phyloP scores from a whole-genome alignment of 35 echinoderm and acorn worm genomes.

The Lytechinus pictus region DNA sequence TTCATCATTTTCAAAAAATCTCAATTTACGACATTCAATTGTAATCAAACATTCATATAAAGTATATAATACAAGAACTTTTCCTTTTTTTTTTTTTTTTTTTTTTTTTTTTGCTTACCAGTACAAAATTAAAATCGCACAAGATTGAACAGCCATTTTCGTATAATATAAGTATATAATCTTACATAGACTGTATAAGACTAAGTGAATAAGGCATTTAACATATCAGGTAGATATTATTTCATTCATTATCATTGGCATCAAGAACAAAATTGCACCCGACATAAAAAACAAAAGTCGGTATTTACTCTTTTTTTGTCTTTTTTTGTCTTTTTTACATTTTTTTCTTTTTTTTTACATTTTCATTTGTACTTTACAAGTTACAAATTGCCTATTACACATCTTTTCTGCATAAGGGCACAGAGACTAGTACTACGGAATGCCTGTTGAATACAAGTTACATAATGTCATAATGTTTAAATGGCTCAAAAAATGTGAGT shows the following conservation, averaged over 20 bases:
- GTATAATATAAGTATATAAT: conserved; percentile 52
- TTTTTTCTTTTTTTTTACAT: conserved; percentile 13
- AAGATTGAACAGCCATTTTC: conserved; percentile 50
- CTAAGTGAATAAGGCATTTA: conserved; percentile 52
- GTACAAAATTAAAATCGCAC: conserved; percentile 50
- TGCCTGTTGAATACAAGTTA: conserved; percentile 56
- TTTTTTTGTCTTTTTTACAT: conserved; percentile 35
- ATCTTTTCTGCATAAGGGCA: conserved; percentile 48
- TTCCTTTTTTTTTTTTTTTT: conserved; percentile 1
- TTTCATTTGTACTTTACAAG: conserved; percentile 47
- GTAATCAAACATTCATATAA: conserved; percentile 35
- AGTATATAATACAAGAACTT: conserved; percentile 48
- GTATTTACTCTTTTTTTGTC: conserved; percentile 24
- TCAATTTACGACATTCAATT: conserved; percentile 15
- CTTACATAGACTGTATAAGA: conserved; percentile 27
- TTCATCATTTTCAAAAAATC: conserved; percentile 20
- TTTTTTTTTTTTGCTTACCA: conserved; percentile 45
- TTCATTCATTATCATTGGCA: conserved; percentile 52
- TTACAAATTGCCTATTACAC: conserved; percentile 56
- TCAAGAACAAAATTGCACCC: conserved; percentile 49
- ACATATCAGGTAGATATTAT: conserved; percentile 57
- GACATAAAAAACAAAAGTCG: conserved; percentile 45
- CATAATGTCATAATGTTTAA: conserved; percentile 53
- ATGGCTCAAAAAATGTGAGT: conserved; percentile 49
- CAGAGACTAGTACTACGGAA: conserved; percentile 53